Percentiles rank a stretch among this genome's conserved stretches.
Conservation (phyloP, 2,797 vertebrate species). For the Ctenosaura bakeri region DNA sequence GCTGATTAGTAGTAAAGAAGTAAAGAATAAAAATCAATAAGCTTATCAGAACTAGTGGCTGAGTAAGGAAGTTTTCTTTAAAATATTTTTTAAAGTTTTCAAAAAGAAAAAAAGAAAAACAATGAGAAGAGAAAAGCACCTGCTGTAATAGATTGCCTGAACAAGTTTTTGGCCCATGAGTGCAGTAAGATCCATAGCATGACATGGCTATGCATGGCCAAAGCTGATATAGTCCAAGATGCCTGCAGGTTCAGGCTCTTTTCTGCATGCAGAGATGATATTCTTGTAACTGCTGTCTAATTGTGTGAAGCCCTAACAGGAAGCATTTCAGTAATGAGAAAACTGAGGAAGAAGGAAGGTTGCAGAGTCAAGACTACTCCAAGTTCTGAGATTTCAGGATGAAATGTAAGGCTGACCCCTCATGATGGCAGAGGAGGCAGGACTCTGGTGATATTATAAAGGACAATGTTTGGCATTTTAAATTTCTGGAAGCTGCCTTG, state of each 20-base stretch:
- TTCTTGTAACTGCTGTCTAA: not conserved
- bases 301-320: too few species aligned
- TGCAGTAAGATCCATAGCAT: not conserved
- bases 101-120: too few species aligned
- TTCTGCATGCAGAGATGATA: not conserved
- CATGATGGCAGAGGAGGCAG: too few species aligned
- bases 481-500: too few species aligned
- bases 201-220: not conserved
- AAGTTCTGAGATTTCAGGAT: too few species aligned
- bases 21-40: not conserved
- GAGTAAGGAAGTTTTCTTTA: not conserved
- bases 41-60: not conserved
- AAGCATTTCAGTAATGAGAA: not conserved
- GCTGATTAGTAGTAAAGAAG: slow-evolving; percentile 43
- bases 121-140: not conserved
- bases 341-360: too few species aligned
- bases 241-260: not conserved
- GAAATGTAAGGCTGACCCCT: too few species aligned
- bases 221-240: not conserved
- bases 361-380: too few species aligned
- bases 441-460: too few species aligned
- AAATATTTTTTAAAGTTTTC: not conserved
- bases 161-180: not conserved
- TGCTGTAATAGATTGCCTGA: not conserved
- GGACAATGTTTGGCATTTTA: too few species aligned